These are phyloP conservation scores for Philereme transversata DNA, from an alignment of 2,888 invertebrate genomes.

Conservation along the genomic window DNA sequence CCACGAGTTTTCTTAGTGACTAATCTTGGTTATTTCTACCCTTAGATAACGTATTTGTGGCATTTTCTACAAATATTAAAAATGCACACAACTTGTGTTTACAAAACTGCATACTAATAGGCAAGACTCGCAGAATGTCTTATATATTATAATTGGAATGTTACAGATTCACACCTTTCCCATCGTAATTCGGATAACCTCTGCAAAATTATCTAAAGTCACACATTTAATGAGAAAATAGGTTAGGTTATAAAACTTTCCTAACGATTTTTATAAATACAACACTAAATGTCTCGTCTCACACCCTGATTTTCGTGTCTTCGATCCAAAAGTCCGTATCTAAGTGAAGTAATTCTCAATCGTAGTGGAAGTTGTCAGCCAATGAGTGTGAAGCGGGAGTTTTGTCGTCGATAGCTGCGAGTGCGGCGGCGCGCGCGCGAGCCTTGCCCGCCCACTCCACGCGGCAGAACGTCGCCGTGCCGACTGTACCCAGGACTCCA, in stretches of 20 bases:
- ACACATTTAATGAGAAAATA: no score
- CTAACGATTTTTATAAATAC: not conserved
- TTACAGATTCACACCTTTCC: not conserved
- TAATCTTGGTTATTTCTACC: no score
- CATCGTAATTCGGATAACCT: no score
- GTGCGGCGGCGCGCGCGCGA: conserved; percentile 58
- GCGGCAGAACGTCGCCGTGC: conserved; percentile 89
- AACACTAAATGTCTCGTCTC: not conserved
- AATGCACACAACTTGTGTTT: no score
- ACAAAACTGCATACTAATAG: no score
- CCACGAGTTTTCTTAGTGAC: no score
- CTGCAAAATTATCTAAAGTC: no score
- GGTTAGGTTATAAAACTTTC: not conserved
- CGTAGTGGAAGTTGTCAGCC: conserved; percentile 72
- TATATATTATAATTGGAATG: not conserved
- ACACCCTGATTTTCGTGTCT: conserved; percentile 13
- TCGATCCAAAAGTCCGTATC: no score
- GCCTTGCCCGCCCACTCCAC: conserved; percentile 87
- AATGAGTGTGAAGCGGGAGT: conserved; percentile 63
- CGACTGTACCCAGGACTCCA: conserved; percentile 87
- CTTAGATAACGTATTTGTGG: no score
- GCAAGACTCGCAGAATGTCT: no score
- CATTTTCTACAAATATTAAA: no score
- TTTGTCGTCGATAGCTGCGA: conserved; percentile 62
- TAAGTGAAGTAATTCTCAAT: conserved; percentile 47